These are phyloP conservation scores for Meandrusa payeni DNA, from an alignment of 2,888 invertebrate genomes.

Conservation along the genomic window DNA sequence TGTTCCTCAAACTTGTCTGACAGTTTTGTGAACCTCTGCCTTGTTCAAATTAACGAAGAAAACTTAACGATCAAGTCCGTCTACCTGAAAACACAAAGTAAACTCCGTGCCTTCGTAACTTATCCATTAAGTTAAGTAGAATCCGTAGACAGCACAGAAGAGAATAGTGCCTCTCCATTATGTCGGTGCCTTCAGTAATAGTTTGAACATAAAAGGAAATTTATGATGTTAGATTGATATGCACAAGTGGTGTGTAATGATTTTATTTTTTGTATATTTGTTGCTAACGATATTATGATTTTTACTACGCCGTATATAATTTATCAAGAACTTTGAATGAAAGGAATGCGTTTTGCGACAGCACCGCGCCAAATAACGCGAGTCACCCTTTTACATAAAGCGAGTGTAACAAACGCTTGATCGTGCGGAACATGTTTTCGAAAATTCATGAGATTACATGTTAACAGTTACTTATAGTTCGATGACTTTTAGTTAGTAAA, in stretches of 20 bases:
- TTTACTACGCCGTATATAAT: slow-evolving; percentile 27
- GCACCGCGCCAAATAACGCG: slow-evolving; percentile 38
- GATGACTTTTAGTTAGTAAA: slow-evolving; percentile 27
- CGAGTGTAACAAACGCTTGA: slow-evolving; percentile 40
- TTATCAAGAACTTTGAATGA: slow-evolving; percentile 36
- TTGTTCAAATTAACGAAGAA: slow-evolving; percentile 78
- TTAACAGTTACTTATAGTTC: slow-evolving; percentile 27
- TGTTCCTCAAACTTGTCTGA: slow-evolving; percentile 59
- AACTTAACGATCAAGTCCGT: slow-evolving; percentile 78
- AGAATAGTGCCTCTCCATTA: slow-evolving; percentile 54
- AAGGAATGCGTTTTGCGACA: slow-evolving; percentile 38
- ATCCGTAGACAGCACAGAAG: slow-evolving; percentile 74
- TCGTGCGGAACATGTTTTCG: slow-evolving; percentile 37
- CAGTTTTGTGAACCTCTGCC: slow-evolving; percentile 69
- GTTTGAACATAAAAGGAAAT: slow-evolving; percentile 65
- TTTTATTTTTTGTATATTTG: slow-evolving; percentile 29
- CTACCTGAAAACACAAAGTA: slow-evolving; percentile 80
- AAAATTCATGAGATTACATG: slow-evolving; percentile 27
- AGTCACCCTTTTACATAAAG: slow-evolving; percentile 49
- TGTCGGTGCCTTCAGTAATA: slow-evolving; percentile 49
- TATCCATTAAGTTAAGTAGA: slow-evolving; percentile 80
- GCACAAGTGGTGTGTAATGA: slow-evolving; percentile 29
- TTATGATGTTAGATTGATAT: slow-evolving; percentile 65
- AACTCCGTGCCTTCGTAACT: slow-evolving; percentile 77
- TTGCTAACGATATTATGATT: slow-evolving; percentile 27